Percentiles rank a stretch among this genome's conserved stretches.
phyloP scores from a whole-genome alignment of 1,140 invertebrate genomes.

The Apis mellifera region DNA sequence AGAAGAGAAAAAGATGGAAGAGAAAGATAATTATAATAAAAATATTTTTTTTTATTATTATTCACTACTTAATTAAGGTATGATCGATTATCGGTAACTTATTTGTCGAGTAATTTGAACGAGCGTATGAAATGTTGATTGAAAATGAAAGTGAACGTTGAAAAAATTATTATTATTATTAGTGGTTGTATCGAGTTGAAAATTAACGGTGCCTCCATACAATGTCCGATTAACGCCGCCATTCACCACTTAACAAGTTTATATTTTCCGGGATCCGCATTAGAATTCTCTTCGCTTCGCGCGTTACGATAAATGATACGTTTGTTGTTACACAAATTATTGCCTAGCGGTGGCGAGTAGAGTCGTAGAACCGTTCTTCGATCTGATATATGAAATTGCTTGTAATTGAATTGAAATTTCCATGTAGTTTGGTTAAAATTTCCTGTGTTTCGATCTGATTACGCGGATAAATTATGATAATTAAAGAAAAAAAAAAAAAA shows the following conservation, averaged over 20 bases:
- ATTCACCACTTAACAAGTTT: background rate
- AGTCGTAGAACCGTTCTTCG: slow-evolving; percentile 7
- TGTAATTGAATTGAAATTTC: slow-evolving; percentile 10
- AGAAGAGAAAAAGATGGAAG: too few relatives aligned
- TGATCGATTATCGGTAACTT: too few relatives aligned
- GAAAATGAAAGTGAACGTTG: too few relatives aligned
- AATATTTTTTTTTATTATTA: too few relatives aligned
- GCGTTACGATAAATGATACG: slow-evolving; percentile 21
- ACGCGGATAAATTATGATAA: too few relatives aligned
- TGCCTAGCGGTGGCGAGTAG: background rate
- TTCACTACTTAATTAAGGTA: too few relatives aligned
- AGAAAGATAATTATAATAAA: too few relatives aligned
- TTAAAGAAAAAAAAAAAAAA: too few relatives aligned
- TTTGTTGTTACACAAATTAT: background rate
- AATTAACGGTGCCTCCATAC: background rate
- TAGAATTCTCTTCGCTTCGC: background rate
- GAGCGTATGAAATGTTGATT: too few relatives aligned
- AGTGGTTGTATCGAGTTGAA: background rate
- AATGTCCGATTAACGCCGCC: background rate
- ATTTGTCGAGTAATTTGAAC: too few relatives aligned
- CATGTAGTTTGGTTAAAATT: background rate
- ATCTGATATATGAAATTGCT: slow-evolving; percentile 39
- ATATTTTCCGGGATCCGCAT: background rate
- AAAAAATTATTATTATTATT: background rate
- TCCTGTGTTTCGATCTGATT: background rate